Conservation (phyloP, 2,113 vertebrate genomes). For the Coracopsis vasa region DNA sequence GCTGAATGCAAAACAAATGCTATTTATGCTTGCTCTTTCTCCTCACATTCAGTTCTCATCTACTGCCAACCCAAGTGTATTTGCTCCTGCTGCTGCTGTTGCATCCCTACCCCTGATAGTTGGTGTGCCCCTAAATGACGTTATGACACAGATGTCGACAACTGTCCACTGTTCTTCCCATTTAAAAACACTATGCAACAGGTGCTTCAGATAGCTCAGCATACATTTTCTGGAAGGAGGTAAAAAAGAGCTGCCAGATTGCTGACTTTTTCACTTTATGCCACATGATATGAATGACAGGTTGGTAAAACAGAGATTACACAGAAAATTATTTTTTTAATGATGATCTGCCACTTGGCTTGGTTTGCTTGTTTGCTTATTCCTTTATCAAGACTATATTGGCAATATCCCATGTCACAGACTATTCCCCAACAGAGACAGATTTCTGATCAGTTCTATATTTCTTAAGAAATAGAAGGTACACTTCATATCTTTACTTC, state of each 20-base stretch:
- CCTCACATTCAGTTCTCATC: neutral
- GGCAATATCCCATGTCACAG: neutral
- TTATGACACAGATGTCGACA: conserved; percentile 18
- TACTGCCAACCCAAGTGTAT: neutral
- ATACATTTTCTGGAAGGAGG: conserved; percentile 2
- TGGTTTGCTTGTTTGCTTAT: neutral
- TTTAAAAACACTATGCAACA: neutral
- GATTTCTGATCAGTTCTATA: neutral
- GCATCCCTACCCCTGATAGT: neutral
- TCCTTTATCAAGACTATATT: neutral
- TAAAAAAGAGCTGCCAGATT: neutral
- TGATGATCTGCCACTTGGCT: neutral
- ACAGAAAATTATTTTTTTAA: neutral
- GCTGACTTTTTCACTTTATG: neutral
- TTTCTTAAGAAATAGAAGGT: neutral
- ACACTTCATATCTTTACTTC: neutral
- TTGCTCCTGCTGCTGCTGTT: neutral
- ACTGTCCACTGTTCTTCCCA: neutral
- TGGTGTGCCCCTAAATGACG: neutral
- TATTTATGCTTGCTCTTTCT: neutral
- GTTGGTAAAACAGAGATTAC: neutral
- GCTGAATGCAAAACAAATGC: neutral
- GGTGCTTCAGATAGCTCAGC: conserved; percentile 2
- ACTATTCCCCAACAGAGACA: neutral
- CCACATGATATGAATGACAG: neutral